A percentile compares a stretch with the other conserved stretches of the same genome.
Conservation (phyloP, 1,140 invertebrate species). For the Hyles vespertilio region DNA sequence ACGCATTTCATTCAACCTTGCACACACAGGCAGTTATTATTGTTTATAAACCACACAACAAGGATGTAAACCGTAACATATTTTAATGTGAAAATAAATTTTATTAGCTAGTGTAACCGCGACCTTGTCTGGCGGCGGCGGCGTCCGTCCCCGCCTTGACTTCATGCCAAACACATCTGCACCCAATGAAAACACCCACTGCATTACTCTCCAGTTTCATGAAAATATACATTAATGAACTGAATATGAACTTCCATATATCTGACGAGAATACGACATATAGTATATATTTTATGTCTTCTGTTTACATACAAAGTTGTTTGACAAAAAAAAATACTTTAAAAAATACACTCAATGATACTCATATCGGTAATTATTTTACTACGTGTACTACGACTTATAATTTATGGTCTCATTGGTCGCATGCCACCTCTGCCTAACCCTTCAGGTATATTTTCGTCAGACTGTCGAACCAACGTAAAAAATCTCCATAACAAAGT, state of each 20-base stretch:
- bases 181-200: conserved; percentile 29
- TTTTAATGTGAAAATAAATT: conserved; percentile 15
- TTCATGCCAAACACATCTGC: conserved; percentile 46
- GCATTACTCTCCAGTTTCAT: conserved; percentile 16
- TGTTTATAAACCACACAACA: conserved; percentile 16
- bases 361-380: too few relatives aligned
- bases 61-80: conserved; percentile 6
- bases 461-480: too few relatives aligned
- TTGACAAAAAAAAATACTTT: too few relatives aligned
- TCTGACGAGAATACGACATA: not conserved
- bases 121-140: conserved; percentile 41
- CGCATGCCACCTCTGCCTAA: too few relatives aligned
- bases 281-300: too few relatives aligned
- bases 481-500: too few relatives aligned
- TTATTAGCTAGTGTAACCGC: conserved; percentile 32
- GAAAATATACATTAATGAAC: not conserved
- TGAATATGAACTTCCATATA: not conserved
- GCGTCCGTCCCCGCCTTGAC: conserved; percentile 32
- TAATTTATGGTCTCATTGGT: too few relatives aligned
- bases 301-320: too few relatives aligned
- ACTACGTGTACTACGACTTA: too few relatives aligned
- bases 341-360: too few relatives aligned
- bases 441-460: too few relatives aligned
- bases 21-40: conserved; percentile 4
- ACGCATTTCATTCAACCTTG: too few relatives aligned